phyloP scores from a whole-genome alignment of 2,888 invertebrate genomes.

The Lycocerus yunnanus region DNA sequence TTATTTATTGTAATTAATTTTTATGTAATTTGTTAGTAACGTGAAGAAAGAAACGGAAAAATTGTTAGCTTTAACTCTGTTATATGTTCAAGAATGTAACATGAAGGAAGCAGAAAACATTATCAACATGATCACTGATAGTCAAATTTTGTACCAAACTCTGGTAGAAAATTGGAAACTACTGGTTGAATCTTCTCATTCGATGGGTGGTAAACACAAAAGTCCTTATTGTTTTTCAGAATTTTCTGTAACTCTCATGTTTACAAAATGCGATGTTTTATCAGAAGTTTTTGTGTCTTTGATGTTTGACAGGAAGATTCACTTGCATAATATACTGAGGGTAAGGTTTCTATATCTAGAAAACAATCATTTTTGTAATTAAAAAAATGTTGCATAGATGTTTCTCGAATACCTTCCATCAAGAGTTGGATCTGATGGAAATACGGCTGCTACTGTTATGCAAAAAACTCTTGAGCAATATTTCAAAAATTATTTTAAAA shows the following conservation, averaged over 20 bases:
- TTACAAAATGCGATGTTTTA: constrained; percentile 56
- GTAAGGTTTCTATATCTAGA: constrained; percentile 34
- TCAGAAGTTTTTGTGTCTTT: constrained; percentile 57
- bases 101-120: constrained; percentile 57
- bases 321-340: constrained; percentile 55
- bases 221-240: constrained; percentile 60
- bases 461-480: constrained; percentile 59
- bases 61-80: constrained; percentile 56
- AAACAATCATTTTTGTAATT: neutral
- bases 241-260: constrained; percentile 59
- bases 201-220: constrained; percentile 47
- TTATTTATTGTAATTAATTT: neutral
- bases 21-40: constrained; percentile 43
- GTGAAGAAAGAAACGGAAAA: constrained; percentile 49
- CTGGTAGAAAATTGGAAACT: constrained; percentile 58
- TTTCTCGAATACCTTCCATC: constrained; percentile 70
- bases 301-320: constrained; percentile 54
- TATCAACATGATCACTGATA: constrained; percentile 34
- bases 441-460: constrained; percentile 57
- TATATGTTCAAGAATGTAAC: constrained; percentile 61
- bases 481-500: constrained; percentile 51
- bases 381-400: constrained; percentile 54
- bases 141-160: constrained; percentile 51
- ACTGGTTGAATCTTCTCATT: constrained; percentile 57
- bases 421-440: constrained; percentile 63